These are phyloP conservation scores for Phrynocephalus versicolor DNA, from an alignment of 2,113 vertebrate species.

Conservation along the genomic window DNA sequence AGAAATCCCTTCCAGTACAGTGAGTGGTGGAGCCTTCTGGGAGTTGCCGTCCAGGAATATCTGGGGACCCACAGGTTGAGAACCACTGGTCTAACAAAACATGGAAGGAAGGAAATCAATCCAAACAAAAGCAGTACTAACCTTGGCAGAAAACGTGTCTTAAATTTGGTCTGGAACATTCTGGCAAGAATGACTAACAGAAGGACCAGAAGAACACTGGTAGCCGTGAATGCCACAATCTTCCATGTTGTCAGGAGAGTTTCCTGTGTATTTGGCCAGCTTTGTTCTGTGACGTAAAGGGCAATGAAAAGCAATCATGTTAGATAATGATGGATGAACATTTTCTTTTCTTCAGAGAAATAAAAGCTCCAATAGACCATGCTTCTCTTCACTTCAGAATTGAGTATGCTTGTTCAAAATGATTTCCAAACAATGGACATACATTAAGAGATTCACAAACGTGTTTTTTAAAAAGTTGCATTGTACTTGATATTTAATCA, in stretches of 20 bases:
- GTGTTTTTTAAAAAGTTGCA: neutral
- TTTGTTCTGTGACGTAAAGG: slow-evolving; percentile 75
- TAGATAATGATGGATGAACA: neutral
- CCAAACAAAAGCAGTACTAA: slow-evolving; percentile 54
- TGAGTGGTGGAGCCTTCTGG: too few relatives aligned
- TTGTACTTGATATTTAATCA: neutral
- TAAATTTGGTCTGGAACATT: slow-evolving; percentile 88
- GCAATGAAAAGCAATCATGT: slow-evolving; percentile 17
- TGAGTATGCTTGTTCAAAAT: slow-evolving; percentile 9
- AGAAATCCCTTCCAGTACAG: too few relatives aligned
- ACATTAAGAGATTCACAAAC: slow-evolving; percentile 3
- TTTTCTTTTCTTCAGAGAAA: neutral
- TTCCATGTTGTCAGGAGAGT: slow-evolving; percentile 87
- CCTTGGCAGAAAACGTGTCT: slow-evolving; percentile 82
- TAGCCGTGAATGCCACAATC: slow-evolving; percentile 86
- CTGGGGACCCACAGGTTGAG: too few relatives aligned
- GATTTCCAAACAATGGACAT: neutral
- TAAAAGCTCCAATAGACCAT: neutral
- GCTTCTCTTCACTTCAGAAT: neutral
- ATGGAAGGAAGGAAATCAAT: neutral
- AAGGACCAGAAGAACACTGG: slow-evolving; percentile 83
- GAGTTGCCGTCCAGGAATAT: too few relatives aligned
- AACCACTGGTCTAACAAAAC: too few relatives aligned
- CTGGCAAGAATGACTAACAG: slow-evolving; percentile 84
- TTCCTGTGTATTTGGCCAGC: slow-evolving; percentile 81